Evolutionary conservation across 2,113 vertebrate species (phyloP).

Genomic region (Dolichallabes microphthalmus): DNA sequence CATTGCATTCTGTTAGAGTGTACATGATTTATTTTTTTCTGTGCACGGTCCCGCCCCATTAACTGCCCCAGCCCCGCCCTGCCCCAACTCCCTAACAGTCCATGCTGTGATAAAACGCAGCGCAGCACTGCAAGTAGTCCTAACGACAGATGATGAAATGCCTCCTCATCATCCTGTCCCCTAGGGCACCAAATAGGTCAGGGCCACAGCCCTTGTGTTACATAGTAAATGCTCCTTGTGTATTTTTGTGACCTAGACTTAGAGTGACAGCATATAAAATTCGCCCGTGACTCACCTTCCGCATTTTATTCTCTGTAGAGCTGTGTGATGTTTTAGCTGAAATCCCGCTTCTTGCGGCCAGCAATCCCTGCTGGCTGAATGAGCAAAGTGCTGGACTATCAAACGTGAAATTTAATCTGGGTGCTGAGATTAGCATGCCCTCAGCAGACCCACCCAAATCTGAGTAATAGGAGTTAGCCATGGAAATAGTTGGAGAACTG

Average conservation of each 20-base stretch:
- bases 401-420: conserved; percentile 67
- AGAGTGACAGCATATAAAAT: conserved; percentile 16
- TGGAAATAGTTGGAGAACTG: conserved; percentile 56
- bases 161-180: neutral
- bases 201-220: neutral
- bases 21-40: neutral
- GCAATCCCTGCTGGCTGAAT: conserved; percentile 45
- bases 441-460: conserved; percentile 47
- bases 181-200: neutral
- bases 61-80: neutral
- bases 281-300: conserved; percentile 17
- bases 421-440: conserved; percentile 42
- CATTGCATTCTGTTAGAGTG: neutral
- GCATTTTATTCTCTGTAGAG: conserved; percentile 1
- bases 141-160: neutral
- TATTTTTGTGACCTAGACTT: conserved; percentile 4
- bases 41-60: neutral
- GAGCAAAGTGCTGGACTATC: conserved; percentile 58
- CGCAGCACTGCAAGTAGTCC: neutral
- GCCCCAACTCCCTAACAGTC: neutral
- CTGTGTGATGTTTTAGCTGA: conserved; percentile 40
- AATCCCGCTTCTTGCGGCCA: conserved; percentile 32
- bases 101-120: neutral
- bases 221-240: neutral
- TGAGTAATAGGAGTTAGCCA: conserved; percentile 60